Percentiles rank a stretch among this genome's conserved stretches.
phyloP scores from a whole-genome alignment of 2,797 vertebrate genomes.

The Gallirallus australis region DNA sequence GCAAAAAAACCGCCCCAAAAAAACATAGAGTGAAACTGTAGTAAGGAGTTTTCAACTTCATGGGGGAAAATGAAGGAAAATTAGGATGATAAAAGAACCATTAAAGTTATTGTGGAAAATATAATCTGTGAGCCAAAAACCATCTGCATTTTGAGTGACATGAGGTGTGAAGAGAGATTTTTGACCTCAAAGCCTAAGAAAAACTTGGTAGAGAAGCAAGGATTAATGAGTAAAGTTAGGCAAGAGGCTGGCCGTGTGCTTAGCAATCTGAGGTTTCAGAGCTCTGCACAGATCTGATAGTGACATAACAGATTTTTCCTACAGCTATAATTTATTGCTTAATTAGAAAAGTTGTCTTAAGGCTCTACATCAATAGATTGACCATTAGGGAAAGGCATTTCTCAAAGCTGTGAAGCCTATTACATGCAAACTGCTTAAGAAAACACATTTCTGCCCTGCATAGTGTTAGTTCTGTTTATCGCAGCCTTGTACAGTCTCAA shows the following conservation, averaged over 20 bases:
- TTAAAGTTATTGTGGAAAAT: neutral
- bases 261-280: constrained; percentile 22
- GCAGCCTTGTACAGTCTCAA: neutral
- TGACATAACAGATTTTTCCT: constrained; percentile 42
- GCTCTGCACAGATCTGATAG: neutral
- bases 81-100: neutral
- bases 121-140: neutral
- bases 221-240: neutral
- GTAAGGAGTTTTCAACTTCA: neutral
- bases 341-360: constrained; percentile 64
- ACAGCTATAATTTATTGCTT: constrained; percentile 63
- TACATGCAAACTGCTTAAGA: constrained; percentile 27
- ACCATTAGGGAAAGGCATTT: constrained; percentile 56
- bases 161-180: neutral
- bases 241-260: neutral
- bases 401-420: constrained; percentile 27
- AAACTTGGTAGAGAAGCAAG: neutral
- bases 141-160: neutral
- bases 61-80: neutral
- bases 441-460: constrained; percentile 38
- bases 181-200: neutral
- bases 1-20: neutral
- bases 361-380: constrained; percentile 44
- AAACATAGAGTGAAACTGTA: neutral
- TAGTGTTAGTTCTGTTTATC: constrained; percentile 33